A percentile compares a stretch with the other conserved stretches of the same genome.
phyloP scores from a whole-genome alignment of 1,140 invertebrate genomes.

The Paralvinella palmiformis region DNA sequence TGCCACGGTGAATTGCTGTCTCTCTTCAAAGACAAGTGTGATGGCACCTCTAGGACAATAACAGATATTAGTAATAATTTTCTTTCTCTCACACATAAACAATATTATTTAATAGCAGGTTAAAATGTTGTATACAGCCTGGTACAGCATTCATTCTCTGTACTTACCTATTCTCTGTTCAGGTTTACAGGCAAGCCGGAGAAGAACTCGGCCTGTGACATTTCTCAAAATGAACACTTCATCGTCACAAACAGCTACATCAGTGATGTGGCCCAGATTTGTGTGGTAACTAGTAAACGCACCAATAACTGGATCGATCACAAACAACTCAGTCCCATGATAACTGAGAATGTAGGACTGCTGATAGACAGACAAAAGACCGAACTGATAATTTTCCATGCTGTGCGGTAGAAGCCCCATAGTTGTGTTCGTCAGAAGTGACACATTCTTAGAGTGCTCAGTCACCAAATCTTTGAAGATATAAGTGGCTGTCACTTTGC shows the following conservation, averaged over 20 bases:
- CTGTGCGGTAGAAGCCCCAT: neutral
- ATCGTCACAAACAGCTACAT: constrained; percentile 63
- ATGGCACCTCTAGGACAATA: neutral
- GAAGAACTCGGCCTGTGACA: constrained; percentile 53
- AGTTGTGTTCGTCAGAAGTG: neutral
- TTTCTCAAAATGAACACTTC: constrained; percentile 73
- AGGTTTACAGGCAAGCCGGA: constrained; percentile 55
- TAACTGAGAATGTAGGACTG: constrained; percentile 69
- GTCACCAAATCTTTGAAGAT: constrained; percentile 68
- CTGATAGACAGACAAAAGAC: constrained; percentile 61
- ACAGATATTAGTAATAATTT: neutral
- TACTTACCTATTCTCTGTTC: neutral
- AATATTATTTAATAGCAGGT: neutral
- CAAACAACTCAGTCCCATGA: constrained; percentile 63
- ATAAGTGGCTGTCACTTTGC: constrained; percentile 74
- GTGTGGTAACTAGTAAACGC: constrained; percentile 49
- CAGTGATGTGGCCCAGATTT: constrained; percentile 51
- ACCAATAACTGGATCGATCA: constrained; percentile 65
- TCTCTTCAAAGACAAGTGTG: neutral
- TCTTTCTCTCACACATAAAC: neutral
- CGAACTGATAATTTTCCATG: constrained; percentile 59
- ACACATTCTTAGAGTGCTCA: neutral
- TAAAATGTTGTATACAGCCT: neutral
- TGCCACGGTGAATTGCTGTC: no score
- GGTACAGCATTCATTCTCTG: neutral